Conservation (phyloP, 1,140 invertebrate genomes). For the Argopecten irradians region DNA sequence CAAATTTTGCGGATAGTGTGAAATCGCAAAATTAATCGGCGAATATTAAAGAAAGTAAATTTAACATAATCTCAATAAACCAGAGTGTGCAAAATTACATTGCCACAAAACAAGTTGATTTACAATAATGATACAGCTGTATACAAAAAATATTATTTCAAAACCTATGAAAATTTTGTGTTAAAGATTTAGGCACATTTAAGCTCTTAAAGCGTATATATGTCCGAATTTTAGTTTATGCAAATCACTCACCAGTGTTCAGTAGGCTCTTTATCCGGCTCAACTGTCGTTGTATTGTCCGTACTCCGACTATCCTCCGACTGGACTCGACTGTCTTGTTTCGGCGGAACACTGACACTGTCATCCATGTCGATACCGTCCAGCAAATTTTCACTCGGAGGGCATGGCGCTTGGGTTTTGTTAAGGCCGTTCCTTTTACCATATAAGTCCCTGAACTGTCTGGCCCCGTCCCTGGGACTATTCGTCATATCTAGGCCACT, state of each 20-base stretch:
- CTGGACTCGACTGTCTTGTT: neutral
- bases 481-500: constrained; percentile 43
- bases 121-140: too few relatives aligned
- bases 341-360: constrained; percentile 50
- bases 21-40: too few relatives aligned
- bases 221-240: too few relatives aligned
- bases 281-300: constrained; percentile 36
- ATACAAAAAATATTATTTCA: too few relatives aligned
- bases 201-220: too few relatives aligned
- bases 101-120: too few relatives aligned
- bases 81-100: too few relatives aligned
- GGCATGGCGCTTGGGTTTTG: neutral
- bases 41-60: too few relatives aligned
- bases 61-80: too few relatives aligned
- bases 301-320: constrained; percentile 59
- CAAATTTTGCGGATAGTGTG: too few relatives aligned
- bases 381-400: neutral
- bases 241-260: neutral
- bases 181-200: too few relatives aligned
- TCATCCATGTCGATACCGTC: constrained; percentile 50
- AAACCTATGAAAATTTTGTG: too few relatives aligned
- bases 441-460: neutral
- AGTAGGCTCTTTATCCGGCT: constrained; percentile 28
- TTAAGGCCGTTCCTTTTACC: neutral
- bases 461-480: neutral